Evolutionary conservation across 2,113 vertebrate genomes (phyloP), one percentile per base, ranked within the genome.

Genomic region (Progne subis): DNA sequence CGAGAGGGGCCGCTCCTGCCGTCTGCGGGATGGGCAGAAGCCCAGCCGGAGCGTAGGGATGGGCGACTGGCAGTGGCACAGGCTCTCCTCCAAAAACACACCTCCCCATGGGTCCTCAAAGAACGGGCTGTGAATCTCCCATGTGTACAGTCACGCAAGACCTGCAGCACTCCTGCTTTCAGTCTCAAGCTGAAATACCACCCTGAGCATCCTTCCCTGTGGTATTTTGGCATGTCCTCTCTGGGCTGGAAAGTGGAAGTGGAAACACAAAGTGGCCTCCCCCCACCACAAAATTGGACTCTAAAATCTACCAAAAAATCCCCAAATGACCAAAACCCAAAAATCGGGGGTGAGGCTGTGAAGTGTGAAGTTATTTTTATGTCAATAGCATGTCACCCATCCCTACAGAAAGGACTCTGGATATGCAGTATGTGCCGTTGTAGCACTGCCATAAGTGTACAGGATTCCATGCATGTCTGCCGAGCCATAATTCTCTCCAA

Each of bases 171-270:
- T 94, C 95, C 91, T 96, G 96, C 95, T 95, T 93, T 95, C 78
- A 72, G 70, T 65, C 91, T 83, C 64, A 53, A 88, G 87, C 84
- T 93, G 91, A 96, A 95, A 95, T 92, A 95, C 77, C 89, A 92
- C 91, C 49, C 56, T 0, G 1, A 89, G 77, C 82, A 78, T 81
- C 82, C 52, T 96, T 82, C 78, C 53, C 29, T 1, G 70, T 87
- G 90, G 86, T 91, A 88, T 97, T 97, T 92, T 91, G 82, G 92
- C 88, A 75, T 74, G 70, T 80, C 34, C 74, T 89, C 47, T 84
- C 90, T 79, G 71, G 94, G 86, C 89, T 94, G 84, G 82, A 96
- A 94, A 96, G 94, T 64, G 31, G 97, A 96, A 96, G 82, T 90
- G 47, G 53, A 72, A 82, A 87, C 19, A 26, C 24, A 46, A 83